phyloP scores from a whole-genome alignment of 2,888 invertebrate species.

The Eupithecia pulchellata region DNA sequence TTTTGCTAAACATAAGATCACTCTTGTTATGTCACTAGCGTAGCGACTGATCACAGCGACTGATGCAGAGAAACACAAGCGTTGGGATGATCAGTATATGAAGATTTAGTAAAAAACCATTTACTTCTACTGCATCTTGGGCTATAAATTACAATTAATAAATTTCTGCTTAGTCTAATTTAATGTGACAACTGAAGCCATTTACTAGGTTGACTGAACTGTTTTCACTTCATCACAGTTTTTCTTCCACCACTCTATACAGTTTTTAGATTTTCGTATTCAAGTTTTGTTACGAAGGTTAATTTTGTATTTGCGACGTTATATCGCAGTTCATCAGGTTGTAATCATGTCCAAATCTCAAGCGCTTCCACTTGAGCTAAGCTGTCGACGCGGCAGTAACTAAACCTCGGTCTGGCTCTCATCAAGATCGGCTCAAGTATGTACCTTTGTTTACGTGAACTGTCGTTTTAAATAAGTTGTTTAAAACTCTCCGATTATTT shows the following conservation, averaged over 20 bases:
- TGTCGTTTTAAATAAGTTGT: conserved; percentile 29
- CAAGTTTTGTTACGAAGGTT: background rate
- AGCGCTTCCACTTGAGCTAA: conserved; percentile 23
- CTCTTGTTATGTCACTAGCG: too few relatives aligned
- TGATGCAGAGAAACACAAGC: too few relatives aligned
- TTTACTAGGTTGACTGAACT: too few relatives aligned
- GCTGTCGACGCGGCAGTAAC: conserved; percentile 36
- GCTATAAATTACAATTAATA: too few relatives aligned
- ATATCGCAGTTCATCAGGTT: conserved; percentile 27
- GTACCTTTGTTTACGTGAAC: conserved; percentile 33
- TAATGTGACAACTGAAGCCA: too few relatives aligned
- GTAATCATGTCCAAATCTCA: conserved; percentile 32
- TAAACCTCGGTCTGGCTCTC: conserved; percentile 28
- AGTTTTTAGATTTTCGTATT: background rate
- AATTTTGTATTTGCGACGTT: background rate
- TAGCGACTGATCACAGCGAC: too few relatives aligned
- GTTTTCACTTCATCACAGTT: too few relatives aligned
- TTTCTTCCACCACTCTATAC: background rate
- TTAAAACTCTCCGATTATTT: conserved; percentile 22
- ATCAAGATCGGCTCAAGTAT: conserved; percentile 28
- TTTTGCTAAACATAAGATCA: too few relatives aligned
- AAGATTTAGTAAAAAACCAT: too few relatives aligned
- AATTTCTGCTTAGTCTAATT: too few relatives aligned
- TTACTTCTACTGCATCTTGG: too few relatives aligned
- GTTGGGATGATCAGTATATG: too few relatives aligned